Evolutionary conservation across 2,888 invertebrate genomes (phyloP).

Genomic region (Hypsopygia costalis): DNA sequence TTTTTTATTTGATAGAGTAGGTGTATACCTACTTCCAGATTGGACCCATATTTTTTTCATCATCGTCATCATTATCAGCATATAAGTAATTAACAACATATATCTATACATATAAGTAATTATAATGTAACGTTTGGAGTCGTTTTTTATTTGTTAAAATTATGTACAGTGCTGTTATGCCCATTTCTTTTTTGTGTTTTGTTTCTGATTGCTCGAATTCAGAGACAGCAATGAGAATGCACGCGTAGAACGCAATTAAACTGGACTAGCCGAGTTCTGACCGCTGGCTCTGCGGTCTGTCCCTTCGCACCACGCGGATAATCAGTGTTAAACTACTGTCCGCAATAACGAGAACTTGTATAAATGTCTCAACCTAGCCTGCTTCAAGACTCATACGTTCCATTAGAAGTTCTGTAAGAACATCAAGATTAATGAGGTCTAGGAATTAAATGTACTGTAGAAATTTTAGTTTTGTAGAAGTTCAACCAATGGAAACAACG

Average conservation of each 20-base stretch:
- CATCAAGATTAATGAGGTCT: neutral
- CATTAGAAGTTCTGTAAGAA: neutral
- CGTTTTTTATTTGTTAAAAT: too few species aligned
- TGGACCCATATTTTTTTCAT: too few species aligned
- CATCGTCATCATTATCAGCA: too few species aligned
- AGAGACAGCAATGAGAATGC: conserved; percentile 25
- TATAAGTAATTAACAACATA: too few species aligned
- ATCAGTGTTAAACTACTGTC: conserved; percentile 42
- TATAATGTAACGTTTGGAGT: too few species aligned
- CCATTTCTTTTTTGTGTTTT: too few species aligned
- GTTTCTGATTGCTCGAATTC: too few species aligned
- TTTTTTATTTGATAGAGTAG: too few species aligned
- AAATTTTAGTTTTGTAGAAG: neutral
- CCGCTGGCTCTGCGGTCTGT: conserved; percentile 33
- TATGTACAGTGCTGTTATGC: too few species aligned
- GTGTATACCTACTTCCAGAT: too few species aligned
- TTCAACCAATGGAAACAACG: too few species aligned
- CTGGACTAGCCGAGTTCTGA: conserved; percentile 34
- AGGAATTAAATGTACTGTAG: neutral
- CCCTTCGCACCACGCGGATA: conserved; percentile 41
- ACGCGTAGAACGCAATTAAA: conserved; percentile 40
- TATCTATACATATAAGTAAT: too few species aligned
- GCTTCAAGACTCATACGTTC: neutral
- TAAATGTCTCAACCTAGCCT: conserved; percentile 22
- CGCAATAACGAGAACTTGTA: conserved; percentile 22